Percentiles rank a stretch among this genome's conserved stretches.
phyloP scores from a whole-genome alignment of 1,140 invertebrate genomes.

The Zaprionus taronus region DNA sequence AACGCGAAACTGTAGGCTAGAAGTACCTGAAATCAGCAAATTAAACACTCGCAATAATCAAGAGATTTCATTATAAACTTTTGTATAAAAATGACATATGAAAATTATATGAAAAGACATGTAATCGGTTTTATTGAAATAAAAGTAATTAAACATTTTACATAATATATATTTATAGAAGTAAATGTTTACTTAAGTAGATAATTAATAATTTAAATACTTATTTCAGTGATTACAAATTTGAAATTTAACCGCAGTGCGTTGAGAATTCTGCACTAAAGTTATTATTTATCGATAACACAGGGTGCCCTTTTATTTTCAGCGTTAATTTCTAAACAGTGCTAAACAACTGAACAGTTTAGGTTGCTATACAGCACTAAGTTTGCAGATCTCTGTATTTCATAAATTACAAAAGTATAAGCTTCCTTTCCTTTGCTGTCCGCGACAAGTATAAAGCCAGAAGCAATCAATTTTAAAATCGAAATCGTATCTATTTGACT shows the following conservation, averaged over 20 bases:
- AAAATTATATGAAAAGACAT: too few species aligned
- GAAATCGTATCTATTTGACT: conserved; percentile 8
- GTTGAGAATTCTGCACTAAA: background rate
- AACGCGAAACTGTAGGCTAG: background rate
- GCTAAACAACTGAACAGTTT: conserved; percentile 5
- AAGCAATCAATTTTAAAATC: conserved; percentile 8
- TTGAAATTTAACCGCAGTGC: too few species aligned
- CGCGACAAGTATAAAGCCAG: background rate
- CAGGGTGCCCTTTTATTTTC: background rate
- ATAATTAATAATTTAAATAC: too few species aligned
- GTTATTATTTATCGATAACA: conserved; percentile 9
- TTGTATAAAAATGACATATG: too few species aligned
- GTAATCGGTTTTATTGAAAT: too few species aligned
- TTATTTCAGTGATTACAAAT: too few species aligned
- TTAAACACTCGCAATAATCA: too few species aligned
- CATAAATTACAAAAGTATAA: conserved; percentile 33
- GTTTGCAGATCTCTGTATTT: conserved; percentile 31
- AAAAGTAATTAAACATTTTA: too few species aligned
- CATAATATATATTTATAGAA: too few species aligned
- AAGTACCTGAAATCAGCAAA: too few species aligned
- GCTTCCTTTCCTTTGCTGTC: conserved; percentile 24
- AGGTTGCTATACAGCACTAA: conserved; percentile 25
- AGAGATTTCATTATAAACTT: too few species aligned
- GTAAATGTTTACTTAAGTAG: too few species aligned
- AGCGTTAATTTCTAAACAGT: conserved; percentile 8